Evolutionary conservation across 2,888 invertebrate genomes (phyloP).

Genomic region (Malthinus seriepunctatus): DNA sequence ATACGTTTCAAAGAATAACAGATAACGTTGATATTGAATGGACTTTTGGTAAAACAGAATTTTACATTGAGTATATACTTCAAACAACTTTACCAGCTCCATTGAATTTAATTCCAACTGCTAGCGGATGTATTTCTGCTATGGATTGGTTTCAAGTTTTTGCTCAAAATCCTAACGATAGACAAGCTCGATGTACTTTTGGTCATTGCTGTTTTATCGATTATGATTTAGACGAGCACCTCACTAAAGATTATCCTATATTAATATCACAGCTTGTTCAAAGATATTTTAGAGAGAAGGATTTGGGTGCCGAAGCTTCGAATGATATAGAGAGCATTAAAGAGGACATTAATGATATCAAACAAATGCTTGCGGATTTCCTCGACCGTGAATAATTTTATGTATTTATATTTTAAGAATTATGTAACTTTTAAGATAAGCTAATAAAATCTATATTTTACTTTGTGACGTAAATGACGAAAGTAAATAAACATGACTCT

Average conservation of each 20-base stretch:
- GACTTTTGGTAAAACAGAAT: slow-evolving; percentile 75
- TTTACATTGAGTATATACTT: slow-evolving; percentile 73
- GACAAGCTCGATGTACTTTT: slow-evolving; percentile 55
- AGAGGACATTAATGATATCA: slow-evolving; percentile 55
- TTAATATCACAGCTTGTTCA: slow-evolving; percentile 64
- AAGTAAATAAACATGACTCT: too few species aligned
- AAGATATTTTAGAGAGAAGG: slow-evolving; percentile 63
- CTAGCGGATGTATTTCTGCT: slow-evolving; percentile 55
- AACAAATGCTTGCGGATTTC: slow-evolving; percentile 44
- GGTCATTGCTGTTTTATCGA: slow-evolving; percentile 50
- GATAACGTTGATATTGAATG: slow-evolving; percentile 74
- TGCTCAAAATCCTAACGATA: slow-evolving; percentile 47
- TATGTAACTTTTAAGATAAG: background rate
- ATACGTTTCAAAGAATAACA: slow-evolving; percentile 71
- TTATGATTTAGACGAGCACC: slow-evolving; percentile 51
- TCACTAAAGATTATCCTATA: slow-evolving; percentile 57
- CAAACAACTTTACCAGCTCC: slow-evolving; percentile 72
- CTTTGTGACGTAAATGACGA: background rate
- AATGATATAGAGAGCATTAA: slow-evolving; percentile 56
- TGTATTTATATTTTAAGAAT: background rate
- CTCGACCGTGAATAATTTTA: slow-evolving; percentile 27
- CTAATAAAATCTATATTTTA: background rate
- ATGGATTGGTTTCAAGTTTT: slow-evolving; percentile 57
- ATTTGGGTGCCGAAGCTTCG: slow-evolving; percentile 46
- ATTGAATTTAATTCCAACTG: slow-evolving; percentile 70